A percentile compares a stretch with the other conserved stretches of the same genome.
Evolutionary conservation across 2,113 vertebrate genomes (phyloP).

Genomic region (Dicrurus megarhynchus): DNA sequence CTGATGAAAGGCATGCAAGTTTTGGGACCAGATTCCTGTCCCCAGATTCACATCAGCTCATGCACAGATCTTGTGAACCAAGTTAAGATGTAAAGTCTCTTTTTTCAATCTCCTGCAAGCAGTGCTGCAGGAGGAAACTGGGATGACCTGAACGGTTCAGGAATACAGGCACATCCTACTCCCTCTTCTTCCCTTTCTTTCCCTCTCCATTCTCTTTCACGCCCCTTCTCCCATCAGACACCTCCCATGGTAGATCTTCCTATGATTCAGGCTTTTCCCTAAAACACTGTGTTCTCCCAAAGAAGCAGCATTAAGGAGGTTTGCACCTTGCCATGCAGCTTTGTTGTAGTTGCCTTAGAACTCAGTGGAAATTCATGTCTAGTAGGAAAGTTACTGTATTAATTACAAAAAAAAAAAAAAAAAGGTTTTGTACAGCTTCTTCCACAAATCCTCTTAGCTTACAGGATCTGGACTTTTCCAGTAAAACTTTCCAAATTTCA

Average conservation of each 20-base stretch:
- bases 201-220: background rate
- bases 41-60: background rate
- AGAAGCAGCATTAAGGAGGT: background rate
- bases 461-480: background rate
- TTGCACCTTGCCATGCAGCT: background rate
- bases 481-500: background rate
- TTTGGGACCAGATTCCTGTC: background rate
- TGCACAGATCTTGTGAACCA: background rate
- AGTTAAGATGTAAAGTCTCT: background rate
- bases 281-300: background rate
- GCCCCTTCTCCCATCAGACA: background rate
- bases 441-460: background rate
- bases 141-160: background rate
- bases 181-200: background rate
- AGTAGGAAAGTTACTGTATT: background rate
- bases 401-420: background rate
- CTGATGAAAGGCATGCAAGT: background rate
- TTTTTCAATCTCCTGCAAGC: background rate
- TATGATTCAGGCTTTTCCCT: background rate
- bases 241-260: background rate
- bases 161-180: background rate
- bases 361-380: background rate
- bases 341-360: background rate
- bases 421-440: background rate
- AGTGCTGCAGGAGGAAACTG: background rate